Conservation (phyloP, 2,888 invertebrate species). For the Netelia fuscicornis region DNA sequence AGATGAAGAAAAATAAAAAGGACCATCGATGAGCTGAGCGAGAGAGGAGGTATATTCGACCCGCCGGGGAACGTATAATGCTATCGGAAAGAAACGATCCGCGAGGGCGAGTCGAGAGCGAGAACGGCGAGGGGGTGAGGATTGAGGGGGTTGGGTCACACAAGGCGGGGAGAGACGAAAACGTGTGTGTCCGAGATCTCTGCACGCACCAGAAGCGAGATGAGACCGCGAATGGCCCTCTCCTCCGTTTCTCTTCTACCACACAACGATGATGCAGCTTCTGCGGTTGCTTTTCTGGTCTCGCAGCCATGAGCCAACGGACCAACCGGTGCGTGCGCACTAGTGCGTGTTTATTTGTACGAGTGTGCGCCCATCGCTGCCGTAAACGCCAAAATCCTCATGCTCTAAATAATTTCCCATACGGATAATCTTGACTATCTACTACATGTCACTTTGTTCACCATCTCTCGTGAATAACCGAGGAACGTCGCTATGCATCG, state of each 20-base stretch:
- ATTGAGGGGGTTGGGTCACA: slow-evolving; percentile 64
- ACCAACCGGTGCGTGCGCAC: slow-evolving; percentile 18
- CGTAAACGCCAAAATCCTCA: slow-evolving; percentile 77
- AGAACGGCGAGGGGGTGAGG: slow-evolving; percentile 25
- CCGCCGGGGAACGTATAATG: slow-evolving; percentile 71
- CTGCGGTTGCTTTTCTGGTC: slow-evolving; percentile 49
- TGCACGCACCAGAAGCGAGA: slow-evolving; percentile 16
- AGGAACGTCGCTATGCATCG: too few relatives aligned
- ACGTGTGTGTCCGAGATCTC: slow-evolving; percentile 70
- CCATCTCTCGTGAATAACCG: too few relatives aligned
- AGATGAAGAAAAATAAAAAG: neutral
- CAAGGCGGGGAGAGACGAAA: slow-evolving; percentile 73
- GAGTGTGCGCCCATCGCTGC: neutral
- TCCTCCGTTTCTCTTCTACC: slow-evolving; percentile 27
- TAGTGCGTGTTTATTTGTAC: neutral
- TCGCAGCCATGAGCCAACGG: slow-evolving; percentile 26
- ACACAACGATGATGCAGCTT: slow-evolving; percentile 39
- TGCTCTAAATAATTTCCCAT: slow-evolving; percentile 79
- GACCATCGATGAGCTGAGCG: slow-evolving; percentile 40
- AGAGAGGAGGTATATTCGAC: slow-evolving; percentile 50
- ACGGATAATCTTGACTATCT: too few relatives aligned
- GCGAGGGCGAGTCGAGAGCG: slow-evolving; percentile 67
- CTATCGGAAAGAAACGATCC: slow-evolving; percentile 78
- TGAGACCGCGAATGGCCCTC: slow-evolving; percentile 43
- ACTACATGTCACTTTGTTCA: too few relatives aligned